Evolutionary conservation across 92 coral and sea anemone species (phyloP), one percentile per base, ranked within the genome.

Genomic region (Palythoa caribaeorum): DNA sequence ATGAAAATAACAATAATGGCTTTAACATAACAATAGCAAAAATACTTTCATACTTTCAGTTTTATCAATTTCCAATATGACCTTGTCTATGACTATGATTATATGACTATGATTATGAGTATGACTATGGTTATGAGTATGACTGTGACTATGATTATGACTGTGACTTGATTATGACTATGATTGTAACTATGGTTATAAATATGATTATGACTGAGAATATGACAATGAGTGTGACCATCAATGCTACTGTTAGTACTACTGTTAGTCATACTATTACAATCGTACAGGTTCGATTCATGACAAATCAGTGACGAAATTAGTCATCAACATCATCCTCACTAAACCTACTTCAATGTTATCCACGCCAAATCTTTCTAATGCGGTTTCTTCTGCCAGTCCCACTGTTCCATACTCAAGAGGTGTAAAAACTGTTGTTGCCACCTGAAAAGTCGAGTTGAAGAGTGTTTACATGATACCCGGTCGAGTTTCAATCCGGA

Each of bases 361-460:
- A 13, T 92, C 98, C 68, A 95, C 96, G 55, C 96, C 97, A 62
- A 89, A 88, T 21, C 73, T 35, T 63, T 77, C 77, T 35, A 94
- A 75, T 28, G 99, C 99, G 39, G 93, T 76, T 88, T 97, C 99
- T 57, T 97, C 98, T 13, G 98, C 87, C 53, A 95, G 73, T 12
- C 99, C 99, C 0, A 95, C 98, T 15, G 95, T 87, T 51, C 99
- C 93, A 74, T 88, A 95, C 87, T 97, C 99, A 19, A 97, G 90
- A 9, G 99, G 99, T 9, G 99, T 97, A 74, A 97, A 97, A 11
- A 97, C 95, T 57, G 99, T 95, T 6, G 99, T 97, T 20, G 99
- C 90, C 38, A 97, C 94, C 99, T 97, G 76, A 85, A 62, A 71
- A 44, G 50, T 44, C 5, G 6, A 44, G 50, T 44, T 3, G 1